Evolutionary conservation across 2,888 invertebrate species (phyloP).

Genomic region (Branchellion lobata): DNA sequence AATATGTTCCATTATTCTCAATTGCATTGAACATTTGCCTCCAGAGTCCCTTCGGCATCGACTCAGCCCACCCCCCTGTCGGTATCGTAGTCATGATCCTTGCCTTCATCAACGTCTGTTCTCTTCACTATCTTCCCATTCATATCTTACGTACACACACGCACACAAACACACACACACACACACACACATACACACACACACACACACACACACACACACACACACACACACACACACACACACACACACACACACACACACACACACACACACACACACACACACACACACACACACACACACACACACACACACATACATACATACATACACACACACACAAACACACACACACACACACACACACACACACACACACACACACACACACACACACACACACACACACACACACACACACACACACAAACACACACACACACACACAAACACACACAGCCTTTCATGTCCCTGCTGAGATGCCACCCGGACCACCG

Average conservation of each 20-base stretch:
- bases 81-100: conserved; percentile 38
- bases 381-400: neutral
- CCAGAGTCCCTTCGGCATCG: neutral
- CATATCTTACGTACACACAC: too few species aligned
- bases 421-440: neutral
- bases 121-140: neutral
- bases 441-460: neutral
- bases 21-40: neutral
- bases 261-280: neutral
- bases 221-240: neutral
- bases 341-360: neutral
- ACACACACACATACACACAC: neutral
- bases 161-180: neutral
- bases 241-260: neutral
- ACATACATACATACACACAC: neutral
- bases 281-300: neutral
- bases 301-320: neutral
- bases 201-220: neutral
- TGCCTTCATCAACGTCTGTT: conserved; percentile 20
- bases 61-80: conserved; percentile 28
- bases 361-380: neutral
- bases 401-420: neutral
- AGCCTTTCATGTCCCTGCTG: conserved; percentile 35
- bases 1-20: too few species aligned
- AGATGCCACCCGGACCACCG: conserved; percentile 23